Conservation (phyloP, 2,113 vertebrate genomes). For the Periophthalmus modestus region DNA sequence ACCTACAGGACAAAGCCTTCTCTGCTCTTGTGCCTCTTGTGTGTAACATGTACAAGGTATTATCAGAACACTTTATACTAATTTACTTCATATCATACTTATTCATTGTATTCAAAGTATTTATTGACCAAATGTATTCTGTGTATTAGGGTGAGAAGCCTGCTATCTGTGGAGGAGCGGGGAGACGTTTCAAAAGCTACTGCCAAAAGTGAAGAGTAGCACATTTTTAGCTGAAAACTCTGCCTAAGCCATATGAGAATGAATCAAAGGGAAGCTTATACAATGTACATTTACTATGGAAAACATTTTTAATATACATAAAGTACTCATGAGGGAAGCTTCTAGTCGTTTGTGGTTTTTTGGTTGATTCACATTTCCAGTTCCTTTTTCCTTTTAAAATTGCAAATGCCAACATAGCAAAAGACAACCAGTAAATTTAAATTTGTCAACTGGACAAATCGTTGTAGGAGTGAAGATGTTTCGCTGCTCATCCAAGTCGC, state of each 20-base stretch:
- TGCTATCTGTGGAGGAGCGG: constrained; percentile 57
- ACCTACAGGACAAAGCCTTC: constrained; percentile 70
- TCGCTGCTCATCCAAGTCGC: too few species aligned
- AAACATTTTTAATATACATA: not conserved
- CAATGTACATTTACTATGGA: constrained; percentile 15
- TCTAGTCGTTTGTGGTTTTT: not conserved
- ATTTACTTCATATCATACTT: not conserved
- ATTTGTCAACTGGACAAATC: too few species aligned
- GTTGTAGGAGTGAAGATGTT: too few species aligned
- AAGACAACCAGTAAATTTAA: too few species aligned
- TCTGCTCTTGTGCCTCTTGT: constrained; percentile 75
- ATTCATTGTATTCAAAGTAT: not conserved
- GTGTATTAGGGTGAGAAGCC: constrained; percentile 75
- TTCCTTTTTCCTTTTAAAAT: not conserved
- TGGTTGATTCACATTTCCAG: not conserved
- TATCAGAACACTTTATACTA: not conserved
- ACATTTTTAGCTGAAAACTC: not conserved
- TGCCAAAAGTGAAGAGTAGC: constrained; percentile 39
- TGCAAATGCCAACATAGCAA: too few species aligned
- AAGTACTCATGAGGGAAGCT: not conserved
- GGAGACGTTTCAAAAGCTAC: constrained; percentile 51
- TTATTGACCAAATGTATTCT: not conserved
- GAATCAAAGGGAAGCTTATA: not conserved
- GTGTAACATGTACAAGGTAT: constrained; percentile 82
- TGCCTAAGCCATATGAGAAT: constrained; percentile 18